These are phyloP conservation scores for Tricholaema leucomelas DNA, from an alignment of 2,113 vertebrate species.

Conservation along the genomic window DNA sequence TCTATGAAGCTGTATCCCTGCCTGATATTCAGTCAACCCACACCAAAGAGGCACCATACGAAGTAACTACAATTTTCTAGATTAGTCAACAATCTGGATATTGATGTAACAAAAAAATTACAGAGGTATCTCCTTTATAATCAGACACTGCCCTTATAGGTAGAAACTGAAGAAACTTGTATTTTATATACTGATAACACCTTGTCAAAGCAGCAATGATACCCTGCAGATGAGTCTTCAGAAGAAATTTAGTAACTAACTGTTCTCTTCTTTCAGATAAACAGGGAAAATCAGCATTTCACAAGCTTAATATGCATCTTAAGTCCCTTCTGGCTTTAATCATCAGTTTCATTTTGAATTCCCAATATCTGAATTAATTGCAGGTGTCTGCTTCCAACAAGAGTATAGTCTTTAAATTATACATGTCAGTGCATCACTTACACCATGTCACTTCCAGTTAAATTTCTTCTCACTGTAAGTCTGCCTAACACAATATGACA, in stretches of 20 bases:
- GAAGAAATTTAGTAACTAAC: background rate
- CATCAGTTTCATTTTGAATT: conserved; percentile 66
- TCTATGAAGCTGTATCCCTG: background rate
- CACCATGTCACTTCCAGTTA: conserved; percentile 61
- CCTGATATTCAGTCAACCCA: background rate
- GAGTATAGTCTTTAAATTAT: conserved; percentile 66
- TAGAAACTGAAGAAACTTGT: background rate
- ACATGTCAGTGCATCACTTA: conserved; percentile 61
- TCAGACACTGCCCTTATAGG: background rate
- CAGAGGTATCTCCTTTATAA: background rate
- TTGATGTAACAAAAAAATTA: background rate
- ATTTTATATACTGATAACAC: background rate
- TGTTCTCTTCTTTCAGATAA: background rate
- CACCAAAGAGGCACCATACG: accelerated
- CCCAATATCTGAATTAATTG: conserved; percentile 68
- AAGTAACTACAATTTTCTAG: background rate
- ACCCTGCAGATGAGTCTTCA: background rate
- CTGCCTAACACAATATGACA: conserved; percentile 47
- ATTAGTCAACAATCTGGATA: background rate
- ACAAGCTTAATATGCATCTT: conserved; percentile 20
- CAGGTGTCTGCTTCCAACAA: conserved; percentile 66
- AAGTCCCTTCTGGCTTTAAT: conserved; percentile 62
- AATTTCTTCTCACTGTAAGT: conserved; percentile 55
- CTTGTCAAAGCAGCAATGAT: background rate
- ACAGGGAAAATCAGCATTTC: background rate